Percentiles rank a stretch among this genome's conserved stretches.
Evolutionary conservation across 2,888 invertebrate genomes (phyloP).

Genomic region (Tipula unca): DNA sequence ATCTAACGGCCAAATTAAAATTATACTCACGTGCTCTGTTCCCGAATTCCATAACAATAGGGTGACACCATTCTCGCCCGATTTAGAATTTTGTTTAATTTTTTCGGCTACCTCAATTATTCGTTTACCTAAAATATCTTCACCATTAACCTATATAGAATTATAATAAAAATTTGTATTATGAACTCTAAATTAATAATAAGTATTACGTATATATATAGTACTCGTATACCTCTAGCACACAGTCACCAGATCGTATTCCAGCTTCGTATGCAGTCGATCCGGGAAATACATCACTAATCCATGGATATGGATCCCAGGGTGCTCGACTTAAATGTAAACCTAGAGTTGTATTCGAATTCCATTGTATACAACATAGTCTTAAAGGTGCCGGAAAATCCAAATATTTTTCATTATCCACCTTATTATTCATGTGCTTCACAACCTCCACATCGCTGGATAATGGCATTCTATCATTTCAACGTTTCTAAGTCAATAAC

Average conservation of each 20-base stretch:
- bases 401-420: slow-evolving; percentile 20
- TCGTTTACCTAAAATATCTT: slow-evolving; percentile 37
- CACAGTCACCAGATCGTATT: slow-evolving; percentile 58
- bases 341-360: slow-evolving; percentile 52
- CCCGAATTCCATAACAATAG: slow-evolving; percentile 39
- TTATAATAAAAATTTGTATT: neutral
- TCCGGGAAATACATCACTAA: slow-evolving; percentile 52
- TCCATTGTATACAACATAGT: neutral
- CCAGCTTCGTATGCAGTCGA: slow-evolving; percentile 57
- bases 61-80: slow-evolving; percentile 33
- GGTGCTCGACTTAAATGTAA: slow-evolving; percentile 55
- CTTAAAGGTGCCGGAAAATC: slow-evolving; percentile 18
- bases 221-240: slow-evolving; percentile 45
- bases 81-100: slow-evolving; percentile 25
- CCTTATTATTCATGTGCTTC: slow-evolving; percentile 21
- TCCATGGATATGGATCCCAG: slow-evolving; percentile 78
- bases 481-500: neutral
- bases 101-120: slow-evolving; percentile 37
- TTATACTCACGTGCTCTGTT: slow-evolving; percentile 28
- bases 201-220: neutral
- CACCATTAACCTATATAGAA: slow-evolving; percentile 20
- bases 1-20: no score
- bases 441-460: slow-evolving; percentile 21
- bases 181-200: slow-evolving; percentile 15
- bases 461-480: neutral